A percentile compares a stretch with the other conserved stretches of the same genome.
phyloP scores from a whole-genome alignment of 2,888 invertebrate species.

The Drosophila mercatorum region DNA sequence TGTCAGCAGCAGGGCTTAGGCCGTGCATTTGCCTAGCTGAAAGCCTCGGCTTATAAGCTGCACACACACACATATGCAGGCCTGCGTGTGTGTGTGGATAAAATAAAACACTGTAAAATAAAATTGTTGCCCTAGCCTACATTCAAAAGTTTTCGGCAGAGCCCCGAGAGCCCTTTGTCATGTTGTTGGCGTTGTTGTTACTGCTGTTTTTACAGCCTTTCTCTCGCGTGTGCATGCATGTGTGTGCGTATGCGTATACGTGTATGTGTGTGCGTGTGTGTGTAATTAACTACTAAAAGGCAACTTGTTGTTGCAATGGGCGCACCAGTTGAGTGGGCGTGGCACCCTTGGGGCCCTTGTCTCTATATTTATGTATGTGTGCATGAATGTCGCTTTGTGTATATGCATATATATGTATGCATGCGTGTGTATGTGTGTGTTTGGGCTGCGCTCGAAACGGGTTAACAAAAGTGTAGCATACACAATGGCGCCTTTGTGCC shows the following conservation, averaged over 20 bases:
- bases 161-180: constrained; percentile 39
- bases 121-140: constrained; percentile 57
- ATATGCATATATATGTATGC: not conserved
- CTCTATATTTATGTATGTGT: constrained; percentile 38
- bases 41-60: constrained; percentile 46
- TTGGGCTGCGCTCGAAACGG: constrained; percentile 55
- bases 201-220: constrained; percentile 30
- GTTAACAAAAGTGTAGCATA: constrained; percentile 80
- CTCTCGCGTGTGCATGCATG: not conserved
- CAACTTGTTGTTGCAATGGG: constrained; percentile 76
- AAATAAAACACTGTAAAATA: constrained; percentile 32
- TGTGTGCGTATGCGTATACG: not conserved
- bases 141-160: constrained; percentile 59
- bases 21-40: constrained; percentile 55
- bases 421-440: constrained; percentile 29
- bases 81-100: constrained; percentile 25
- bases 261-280: constrained; percentile 30
- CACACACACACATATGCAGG: constrained; percentile 42
- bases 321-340: constrained; percentile 56
- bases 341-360: constrained; percentile 40
- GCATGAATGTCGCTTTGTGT: constrained; percentile 11
- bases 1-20: constrained; percentile 60
- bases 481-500: constrained; percentile 78
- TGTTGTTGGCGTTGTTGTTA: constrained; percentile 7
- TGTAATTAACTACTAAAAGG: constrained; percentile 78